Base-by-base conservation (phyloP, 2,888 invertebrate genomes). In the Drosophila borealis region DNA sequence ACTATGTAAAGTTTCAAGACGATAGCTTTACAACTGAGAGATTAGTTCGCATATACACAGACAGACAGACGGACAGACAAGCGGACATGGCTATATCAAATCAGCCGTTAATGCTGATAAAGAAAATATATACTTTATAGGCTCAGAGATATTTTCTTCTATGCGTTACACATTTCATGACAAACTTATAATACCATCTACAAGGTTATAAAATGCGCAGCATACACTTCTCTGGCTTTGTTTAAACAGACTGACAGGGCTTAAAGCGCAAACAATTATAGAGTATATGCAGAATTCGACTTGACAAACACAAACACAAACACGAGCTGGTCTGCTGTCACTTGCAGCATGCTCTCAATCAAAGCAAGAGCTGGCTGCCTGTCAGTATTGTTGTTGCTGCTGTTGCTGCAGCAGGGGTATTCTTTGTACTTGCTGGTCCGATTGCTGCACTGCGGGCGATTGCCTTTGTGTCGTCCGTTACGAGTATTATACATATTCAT, bases 311-410 rank as follows among this genome's bases (percentile, higher is more conserved):
- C 37, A 42, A 10, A 50, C 9, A 29, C 46, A 39, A 6, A 25
- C 4, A 19, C 4, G 21, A 21, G 10, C 14, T 46, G 14, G 34
- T 36, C 34, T 34, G 39, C 29, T 65, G 65, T 48, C 65, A 65
- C 3, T 13, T 53, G 46, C 42, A 37, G 45, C 41, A 42, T 21
- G 66, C 74, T 71, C 74, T 71, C 49, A 29, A 50, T 66, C 57
- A 59, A 33, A 14, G 25, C 13, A 46, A 36, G 42, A 55, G 63
- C 29, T 34, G 70, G 39, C 67, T 57, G 60, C 51, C 29, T 61
- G 61, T 29, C 45, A 37, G n/a, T 60, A 25, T 5, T 17, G 9
- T 37, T 45, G 44, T 37, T 37, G 60, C 8, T 25, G 55, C 3
- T 54, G 54, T 19, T 33, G 33, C 3, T n/a, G 36, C 17, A 17